Base-by-base conservation (phyloP, 64 coral and sea anemone species). In the Montipora cactus region DNA sequence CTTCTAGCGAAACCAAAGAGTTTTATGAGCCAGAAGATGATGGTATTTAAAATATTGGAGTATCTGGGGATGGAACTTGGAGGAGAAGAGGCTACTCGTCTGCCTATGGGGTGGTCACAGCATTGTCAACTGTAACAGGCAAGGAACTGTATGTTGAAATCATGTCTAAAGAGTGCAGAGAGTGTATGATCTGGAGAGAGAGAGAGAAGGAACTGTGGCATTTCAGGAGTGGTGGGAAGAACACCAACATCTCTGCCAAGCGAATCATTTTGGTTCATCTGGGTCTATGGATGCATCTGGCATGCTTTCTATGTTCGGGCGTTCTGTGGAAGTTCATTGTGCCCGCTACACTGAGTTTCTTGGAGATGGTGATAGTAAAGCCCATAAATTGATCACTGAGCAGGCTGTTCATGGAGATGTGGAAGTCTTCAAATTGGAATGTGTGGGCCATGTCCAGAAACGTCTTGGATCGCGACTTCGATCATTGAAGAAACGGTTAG, bases 361-460 rank as follows among this genome's bases (percentile, higher is more conserved):
- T 16, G 11, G 64, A 13, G 12, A 67, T 19, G 64, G 11, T 16
- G 64, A 67, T 67, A 67, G 64, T 19, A 67, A 67, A 13, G 64
- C 11, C 11, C 64, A 67, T 67, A 67, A 67, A 13, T 19, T 67
- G 64, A 67, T 67, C 18, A 19, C 18, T 67, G 64, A 67, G 64
- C 64, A 67, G 18, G 64, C 64, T 67, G 64, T 67, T 67, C 5
- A 19, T 13, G 64, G 64, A 49, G n/a, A 82, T 59, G 19, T 76
- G 7, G 44, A 93, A 70, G 59, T 93, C 2, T 69, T 18, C 4
- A 87, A 93, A 78, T 48, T 93, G 8, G 82, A 93, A 70, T 93
- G 91, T 87, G 80, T 77, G 37, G 90, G 79, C 51, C 90, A 92
- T 84, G 90, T 92, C 15, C 90, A 85, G 74, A 93, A 94, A 70